Percentiles rank a stretch among this genome's conserved stretches.
Evolutionary conservation across 2,888 invertebrate species (phyloP).

Genomic region (Dyspetes luteomarginatus): DNA sequence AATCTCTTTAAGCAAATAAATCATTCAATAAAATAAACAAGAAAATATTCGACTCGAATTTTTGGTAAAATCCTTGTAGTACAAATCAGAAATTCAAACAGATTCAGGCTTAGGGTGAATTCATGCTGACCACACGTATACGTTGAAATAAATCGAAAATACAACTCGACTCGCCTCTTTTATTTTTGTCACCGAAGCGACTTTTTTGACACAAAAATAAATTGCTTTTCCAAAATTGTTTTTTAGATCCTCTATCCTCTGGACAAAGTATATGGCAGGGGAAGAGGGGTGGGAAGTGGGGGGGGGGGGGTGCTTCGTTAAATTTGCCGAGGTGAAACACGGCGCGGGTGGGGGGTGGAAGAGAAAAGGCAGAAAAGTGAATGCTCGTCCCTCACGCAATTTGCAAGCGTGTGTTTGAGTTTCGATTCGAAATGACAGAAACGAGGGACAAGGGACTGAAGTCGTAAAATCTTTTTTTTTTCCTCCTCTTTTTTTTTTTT

Average conservation of each 20-base stretch:
- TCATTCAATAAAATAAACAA: too few relatives aligned
- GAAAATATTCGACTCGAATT: too few relatives aligned
- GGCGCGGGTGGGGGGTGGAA: neutral
- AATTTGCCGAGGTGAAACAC: neutral
- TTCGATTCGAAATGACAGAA: neutral
- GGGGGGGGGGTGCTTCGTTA: neutral
- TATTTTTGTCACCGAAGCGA: constrained; percentile 12
- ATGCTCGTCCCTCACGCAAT: constrained; percentile 26
- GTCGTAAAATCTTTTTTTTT: constrained; percentile 13
- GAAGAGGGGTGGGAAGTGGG: neutral
- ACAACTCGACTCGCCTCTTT: neutral
- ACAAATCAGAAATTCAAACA: too few relatives aligned
- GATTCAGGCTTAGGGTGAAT: neutral
- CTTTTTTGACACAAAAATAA: constrained; percentile 15
- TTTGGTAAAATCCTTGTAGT: too few relatives aligned
- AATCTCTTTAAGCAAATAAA: too few relatives aligned
- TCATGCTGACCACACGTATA: neutral
- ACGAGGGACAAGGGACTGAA: neutral
- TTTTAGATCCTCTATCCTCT: constrained; percentile 26
- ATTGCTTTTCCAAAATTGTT: constrained; percentile 19
- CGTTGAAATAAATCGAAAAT: neutral
- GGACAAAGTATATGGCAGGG: too few relatives aligned
- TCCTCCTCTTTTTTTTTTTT: neutral
- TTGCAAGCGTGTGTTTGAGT: constrained; percentile 5
- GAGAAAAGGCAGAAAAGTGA: constrained; percentile 8